Evolutionary conservation across 2,797 vertebrate genomes (phyloP).

Genomic region (Etheostoma nigrum): DNA sequence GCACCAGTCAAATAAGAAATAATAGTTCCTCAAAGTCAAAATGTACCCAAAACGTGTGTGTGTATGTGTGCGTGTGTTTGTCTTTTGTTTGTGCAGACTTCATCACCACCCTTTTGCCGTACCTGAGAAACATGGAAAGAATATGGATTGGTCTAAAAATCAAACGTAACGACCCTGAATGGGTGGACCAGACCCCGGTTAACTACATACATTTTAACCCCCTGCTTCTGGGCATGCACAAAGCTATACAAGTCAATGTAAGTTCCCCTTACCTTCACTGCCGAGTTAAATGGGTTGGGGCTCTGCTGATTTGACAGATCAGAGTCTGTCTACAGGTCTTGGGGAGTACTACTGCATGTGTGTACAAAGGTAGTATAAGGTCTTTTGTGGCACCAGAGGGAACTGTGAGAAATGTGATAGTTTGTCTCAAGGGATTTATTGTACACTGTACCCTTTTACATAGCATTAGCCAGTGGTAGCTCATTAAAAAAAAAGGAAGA

Average conservation of each 20-base stretch:
- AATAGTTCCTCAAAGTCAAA: neutral
- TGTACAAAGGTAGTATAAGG: neutral
- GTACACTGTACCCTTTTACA: neutral
- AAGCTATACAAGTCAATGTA: slow-evolving; percentile 83
- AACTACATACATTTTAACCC: slow-evolving; percentile 91
- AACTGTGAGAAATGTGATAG: neutral
- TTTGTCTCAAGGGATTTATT: neutral
- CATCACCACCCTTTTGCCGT: slow-evolving; percentile 88
- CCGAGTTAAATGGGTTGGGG: neutral
- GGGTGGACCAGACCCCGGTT: slow-evolving; percentile 86
- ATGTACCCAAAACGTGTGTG: slow-evolving; percentile 11
- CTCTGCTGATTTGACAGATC: neutral
- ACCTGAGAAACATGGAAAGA: slow-evolving; percentile 59
- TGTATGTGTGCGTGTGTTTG: slow-evolving; percentile 36
- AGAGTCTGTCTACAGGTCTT: neutral
- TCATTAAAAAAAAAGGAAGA: neutral
- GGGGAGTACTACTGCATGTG: neutral
- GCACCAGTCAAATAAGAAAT: neutral
- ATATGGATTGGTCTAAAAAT: slow-evolving; percentile 94
- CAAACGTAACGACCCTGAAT: slow-evolving; percentile 72
- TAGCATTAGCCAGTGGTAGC: neutral
- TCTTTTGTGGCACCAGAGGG: neutral
- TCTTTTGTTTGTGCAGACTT: slow-evolving; percentile 86
- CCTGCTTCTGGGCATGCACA: slow-evolving; percentile 87
- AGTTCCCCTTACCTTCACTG: slow-evolving; percentile 67